Evolutionary conservation across 2,888 invertebrate species (phyloP), one percentile per base, ranked within the genome.

Genomic region (Busseola fusca): DNA sequence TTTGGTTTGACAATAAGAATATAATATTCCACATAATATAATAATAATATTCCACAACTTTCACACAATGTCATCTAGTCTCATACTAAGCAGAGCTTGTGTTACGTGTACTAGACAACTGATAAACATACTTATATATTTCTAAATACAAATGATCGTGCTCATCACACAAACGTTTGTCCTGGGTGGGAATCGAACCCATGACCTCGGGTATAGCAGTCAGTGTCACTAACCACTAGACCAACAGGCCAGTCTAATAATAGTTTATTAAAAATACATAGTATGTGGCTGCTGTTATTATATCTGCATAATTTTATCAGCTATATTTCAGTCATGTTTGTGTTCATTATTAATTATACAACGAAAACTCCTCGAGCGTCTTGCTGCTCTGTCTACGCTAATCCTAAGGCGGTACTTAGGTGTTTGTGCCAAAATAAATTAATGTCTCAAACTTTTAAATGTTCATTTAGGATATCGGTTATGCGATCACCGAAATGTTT

Each of bases 401-500:
- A 63, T 30, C 63, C n/a, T 54, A 18, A 34, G 48, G 14, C 37
- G n/a, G 64, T 69, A 68, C 70, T 76, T 77, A 73, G 62, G 67
- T 57, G 66, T 69, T 69, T 59, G 18, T n/a, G 58, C 56, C 60
- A 72, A 78, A 81, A 82, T 81, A 78, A 81, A 80, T 81, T 78
- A 72, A 78, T 72, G 74, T 59, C 62, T 50, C 45, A 68, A 81
- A 82, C 64, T 81, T 81, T 80, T 59, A 64, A 80, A 78, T 80
- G 66, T 54, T 76, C 30, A 59, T 78, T 70, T 76, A 59, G 64
- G 60, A 59, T 69, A 63, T 80, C 66, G 72, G 74, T 74, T 78
- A 81, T 68, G 59, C 54, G 65, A 70, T 78, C n/a, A 48, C 34
- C 40, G 48, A 54, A 67, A 65, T 69, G 69, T 57, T 64, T 57